These are phyloP conservation scores for Mactra quadrangularis DNA, from an alignment of 1,140 invertebrate genomes.

Conservation along the genomic window DNA sequence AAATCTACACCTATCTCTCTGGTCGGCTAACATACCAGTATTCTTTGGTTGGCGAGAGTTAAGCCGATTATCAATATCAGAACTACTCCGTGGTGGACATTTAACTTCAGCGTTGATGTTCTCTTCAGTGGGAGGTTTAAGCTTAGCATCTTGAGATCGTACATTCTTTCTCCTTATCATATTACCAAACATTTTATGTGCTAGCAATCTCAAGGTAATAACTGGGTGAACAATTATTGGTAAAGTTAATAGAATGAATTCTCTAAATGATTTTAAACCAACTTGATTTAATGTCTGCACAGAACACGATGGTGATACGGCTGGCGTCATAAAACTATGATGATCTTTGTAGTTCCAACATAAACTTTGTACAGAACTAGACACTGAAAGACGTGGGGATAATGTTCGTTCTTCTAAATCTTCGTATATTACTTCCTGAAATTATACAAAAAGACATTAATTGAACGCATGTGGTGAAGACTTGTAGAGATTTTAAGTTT, in stretches of 20 bases:
- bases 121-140: slow-evolving; percentile 71
- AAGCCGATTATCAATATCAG: slow-evolving; percentile 47
- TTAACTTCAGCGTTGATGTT: slow-evolving; percentile 73
- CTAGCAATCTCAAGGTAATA: slow-evolving; percentile 86
- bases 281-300: slow-evolving; percentile 73
- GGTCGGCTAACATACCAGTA: not conserved
- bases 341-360: slow-evolving; percentile 34
- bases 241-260: slow-evolving; percentile 81
- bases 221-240: slow-evolving; percentile 86
- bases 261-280: slow-evolving; percentile 75
- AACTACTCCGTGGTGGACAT: slow-evolving; percentile 74
- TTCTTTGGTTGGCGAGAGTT: slow-evolving; percentile 4
- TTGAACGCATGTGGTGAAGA: no score
- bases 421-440: slow-evolving; percentile 76
- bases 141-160: slow-evolving; percentile 72
- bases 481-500: no score
- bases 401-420: slow-evolving; percentile 66
- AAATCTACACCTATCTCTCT: slow-evolving; percentile 19
- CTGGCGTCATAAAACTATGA: slow-evolving; percentile 69
- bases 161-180: slow-evolving; percentile 79
- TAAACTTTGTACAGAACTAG: slow-evolving; percentile 73
- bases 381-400: slow-evolving; percentile 60
- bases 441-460: no score
- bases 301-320: slow-evolving; percentile 76
- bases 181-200: slow-evolving; percentile 86